Base-by-base conservation (phyloP, 2,113 vertebrate species). In the Grammomys dolichurus region DNA sequence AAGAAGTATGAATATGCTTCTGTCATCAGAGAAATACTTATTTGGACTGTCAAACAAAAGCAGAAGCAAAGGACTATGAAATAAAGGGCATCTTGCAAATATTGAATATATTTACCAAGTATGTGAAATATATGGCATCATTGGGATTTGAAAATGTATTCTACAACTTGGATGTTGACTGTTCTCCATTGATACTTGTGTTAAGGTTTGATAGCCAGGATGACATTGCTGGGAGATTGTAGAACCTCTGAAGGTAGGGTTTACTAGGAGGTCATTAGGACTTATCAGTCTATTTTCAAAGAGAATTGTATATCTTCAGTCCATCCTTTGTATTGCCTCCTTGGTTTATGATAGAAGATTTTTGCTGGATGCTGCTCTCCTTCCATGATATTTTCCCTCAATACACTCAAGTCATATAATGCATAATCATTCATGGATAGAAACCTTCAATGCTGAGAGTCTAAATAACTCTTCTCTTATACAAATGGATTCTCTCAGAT, bases 331-430 rank as follows among this genome's bases (percentile, higher is more conserved):
- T 63, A 36, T 51, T 17, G 5, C 1, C 48, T 10, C 16, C 6
- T 60, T 58, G 33, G 20, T 16, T 31, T 10, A 9, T 28, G 33
- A 58, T 12, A 0, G 7, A 36, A 60, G 31, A 60, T 11, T 46
- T 80, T 46, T 84, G 11, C 26, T 76, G 14, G 5, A 46, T 10
- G 4, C 3, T 46, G 20, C 0, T 3, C 20, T 56, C 6, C 19
- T 17, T 7, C 46, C 36, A 3, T 24, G 3, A 13, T 60, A 1
- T 33, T 22, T n/a, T 67, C 20, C 54, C 26, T 40, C 65, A 70
- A 2, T 17, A 33, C 4, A 33, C 2, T 22, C 31, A 48, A 33
- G 72, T 26, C 22, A 26, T 20, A 10, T 20, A 1, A 0, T 16
- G 3, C 11, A 48, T 7, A 22, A 31, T 24, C 7, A 3, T n/a